A percentile compares a stretch with the other conserved stretches of the same genome.
Conservation (phyloP, 2,797 vertebrate genomes). For the Halcyon leucocephala region DNA sequence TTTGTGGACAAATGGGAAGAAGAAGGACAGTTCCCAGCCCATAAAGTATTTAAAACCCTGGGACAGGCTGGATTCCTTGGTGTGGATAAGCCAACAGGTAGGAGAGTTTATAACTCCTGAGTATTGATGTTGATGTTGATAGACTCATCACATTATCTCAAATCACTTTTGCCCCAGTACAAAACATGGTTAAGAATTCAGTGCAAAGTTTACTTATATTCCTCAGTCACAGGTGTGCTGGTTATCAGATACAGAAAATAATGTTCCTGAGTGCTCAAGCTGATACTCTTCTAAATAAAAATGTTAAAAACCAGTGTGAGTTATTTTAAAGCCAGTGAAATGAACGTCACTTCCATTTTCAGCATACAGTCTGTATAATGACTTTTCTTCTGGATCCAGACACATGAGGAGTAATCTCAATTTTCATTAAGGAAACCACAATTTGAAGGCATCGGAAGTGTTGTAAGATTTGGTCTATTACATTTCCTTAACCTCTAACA, state of each 20-base stretch:
- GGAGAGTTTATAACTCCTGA: background rate
- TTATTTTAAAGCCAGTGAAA: background rate
- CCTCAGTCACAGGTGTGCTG: background rate
- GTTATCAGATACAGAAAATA: background rate
- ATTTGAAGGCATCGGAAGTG: background rate
- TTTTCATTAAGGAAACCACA: background rate
- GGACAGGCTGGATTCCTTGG: slow-evolving; percentile 86
- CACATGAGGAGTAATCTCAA: background rate
- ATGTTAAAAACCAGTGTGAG: background rate
- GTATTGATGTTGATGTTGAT: background rate
- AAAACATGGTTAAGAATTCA: background rate
- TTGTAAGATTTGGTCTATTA: background rate
- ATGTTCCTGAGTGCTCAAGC: background rate
- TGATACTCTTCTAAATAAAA: background rate
- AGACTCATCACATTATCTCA: background rate
- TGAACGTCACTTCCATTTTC: background rate
- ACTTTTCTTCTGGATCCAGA: background rate
- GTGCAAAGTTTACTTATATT: background rate
- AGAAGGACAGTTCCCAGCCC: slow-evolving; percentile 85
- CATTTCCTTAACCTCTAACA: background rate
- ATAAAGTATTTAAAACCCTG: slow-evolving; percentile 86
- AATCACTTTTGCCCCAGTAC: background rate
- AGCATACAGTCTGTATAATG: background rate
- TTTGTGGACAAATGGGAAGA: slow-evolving; percentile 88
- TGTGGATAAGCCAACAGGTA: slow-evolving; percentile 86